Evolutionary conservation across 1,140 invertebrate species (phyloP), one percentile per base, ranked within the genome.

Genomic region (Psilanteris sp.): DNA sequence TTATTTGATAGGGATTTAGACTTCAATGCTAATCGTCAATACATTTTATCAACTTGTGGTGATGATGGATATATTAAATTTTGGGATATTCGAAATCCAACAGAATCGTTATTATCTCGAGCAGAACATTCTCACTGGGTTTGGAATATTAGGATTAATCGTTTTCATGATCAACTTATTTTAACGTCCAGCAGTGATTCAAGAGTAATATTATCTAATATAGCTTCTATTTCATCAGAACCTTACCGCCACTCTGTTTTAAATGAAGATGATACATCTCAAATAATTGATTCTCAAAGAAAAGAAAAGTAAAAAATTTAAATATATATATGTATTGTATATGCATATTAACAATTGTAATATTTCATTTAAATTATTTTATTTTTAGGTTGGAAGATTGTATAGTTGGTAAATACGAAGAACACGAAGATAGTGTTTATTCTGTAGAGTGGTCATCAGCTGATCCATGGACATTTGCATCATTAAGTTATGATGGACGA

Each of bases 381-480:
- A 14, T 57, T 84, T 82, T 62, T 29, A 91, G 92, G 79, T 84
- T 93, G 61, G 91, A 91, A 75, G 97, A 97, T 90, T 96, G 94
- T 20, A 92, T 95, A 0, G 91, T 98, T 29, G 93, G 93, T 68
- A 95, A 92, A 70, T 98, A 97, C 84, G 97, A 99, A 84, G 96
- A 98, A 78, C 97, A 99, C 86, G 98, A 99, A 89, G 98, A 99
- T 86, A 97, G 96, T 43, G 97, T 99, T 9, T 99, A 99, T 90
- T 95, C 94, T 81, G 95, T 94, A 0, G 97, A 98, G 88, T 99
- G 98, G 98, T 98, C 97, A 54, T 92, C 94, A 26, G 95, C 95
- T 26, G 97, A 99, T 90, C 97, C 97, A 9, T 99, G 98, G 98
- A 95, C 96, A 27, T 99, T 99, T 91, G 97, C 97, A 16, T 98